Evolutionary conservation across 2,888 invertebrate genomes (phyloP).

Genomic region (Creontiades dilutus): DNA sequence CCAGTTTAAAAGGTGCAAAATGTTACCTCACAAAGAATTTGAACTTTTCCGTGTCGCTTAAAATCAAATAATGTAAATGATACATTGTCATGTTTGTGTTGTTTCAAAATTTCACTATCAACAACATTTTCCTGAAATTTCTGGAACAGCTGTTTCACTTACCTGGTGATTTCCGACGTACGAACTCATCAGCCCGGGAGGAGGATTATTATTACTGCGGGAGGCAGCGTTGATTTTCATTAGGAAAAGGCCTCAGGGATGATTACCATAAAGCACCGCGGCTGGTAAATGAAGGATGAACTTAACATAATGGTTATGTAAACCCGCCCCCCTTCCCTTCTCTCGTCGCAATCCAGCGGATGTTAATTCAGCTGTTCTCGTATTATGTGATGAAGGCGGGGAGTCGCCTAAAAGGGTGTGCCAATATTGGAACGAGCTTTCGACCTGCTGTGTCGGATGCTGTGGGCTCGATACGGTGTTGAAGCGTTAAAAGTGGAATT

Average conservation of each 20-base stretch:
- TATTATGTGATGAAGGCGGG: not conserved
- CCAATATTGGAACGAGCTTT: conserved; percentile 22
- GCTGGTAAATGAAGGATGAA: conserved; percentile 1
- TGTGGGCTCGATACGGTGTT: not conserved
- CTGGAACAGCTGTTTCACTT: no score
- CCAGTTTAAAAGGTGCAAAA: no score
- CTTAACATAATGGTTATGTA: conserved; percentile 36
- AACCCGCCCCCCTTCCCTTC: not conserved
- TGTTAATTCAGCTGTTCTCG: conserved; percentile 26
- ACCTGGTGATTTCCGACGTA: no score
- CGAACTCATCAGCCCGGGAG: no score
- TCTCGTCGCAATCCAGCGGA: not conserved
- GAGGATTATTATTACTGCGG: conserved; percentile 11
- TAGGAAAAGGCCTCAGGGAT: not conserved
- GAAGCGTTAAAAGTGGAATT: conserved; percentile 2
- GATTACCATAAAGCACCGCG: conserved; percentile 8
- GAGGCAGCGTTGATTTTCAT: conserved; percentile 20
- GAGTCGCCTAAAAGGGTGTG: conserved; percentile 1
- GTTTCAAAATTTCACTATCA: no score
- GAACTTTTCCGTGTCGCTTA: no score
- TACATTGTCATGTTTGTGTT: no score
- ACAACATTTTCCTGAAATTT: no score
- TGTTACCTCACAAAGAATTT: no score
- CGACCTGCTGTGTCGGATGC: not conserved
- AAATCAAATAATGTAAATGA: no score